Conservation (phyloP, 2,888 invertebrate genomes). For the Lasioglossum vierecki region DNA sequence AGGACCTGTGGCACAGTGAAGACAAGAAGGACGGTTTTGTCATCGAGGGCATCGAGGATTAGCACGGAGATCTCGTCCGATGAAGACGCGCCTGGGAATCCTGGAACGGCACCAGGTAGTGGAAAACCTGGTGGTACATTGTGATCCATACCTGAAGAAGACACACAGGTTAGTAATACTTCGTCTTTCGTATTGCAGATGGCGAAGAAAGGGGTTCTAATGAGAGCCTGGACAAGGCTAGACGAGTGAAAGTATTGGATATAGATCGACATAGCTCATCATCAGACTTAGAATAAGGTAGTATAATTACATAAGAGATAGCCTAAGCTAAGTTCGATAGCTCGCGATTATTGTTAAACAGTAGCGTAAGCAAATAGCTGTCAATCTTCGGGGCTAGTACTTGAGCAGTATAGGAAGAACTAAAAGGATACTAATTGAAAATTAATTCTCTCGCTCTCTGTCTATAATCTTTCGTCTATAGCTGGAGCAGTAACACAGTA, state of each 20-base stretch:
- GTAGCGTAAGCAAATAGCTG: neutral
- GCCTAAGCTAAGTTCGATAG: neutral
- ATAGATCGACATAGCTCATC: neutral
- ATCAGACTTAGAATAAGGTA: neutral
- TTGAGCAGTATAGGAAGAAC: neutral
- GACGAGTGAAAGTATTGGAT: neutral
- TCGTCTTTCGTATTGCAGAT: neutral
- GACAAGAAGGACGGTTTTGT: conserved; percentile 91
- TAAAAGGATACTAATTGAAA: neutral
- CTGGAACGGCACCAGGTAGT: conserved; percentile 65
- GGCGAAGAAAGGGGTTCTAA: neutral
- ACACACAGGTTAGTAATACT: neutral
- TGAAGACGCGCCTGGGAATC: conserved; percentile 68
- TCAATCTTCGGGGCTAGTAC: neutral
- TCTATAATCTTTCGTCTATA: too few species aligned
- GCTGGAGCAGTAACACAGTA: neutral
- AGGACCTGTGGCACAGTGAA: conserved; percentile 93
- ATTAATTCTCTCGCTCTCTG: neutral
- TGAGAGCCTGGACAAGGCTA: neutral
- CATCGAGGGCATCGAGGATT: conserved; percentile 90
- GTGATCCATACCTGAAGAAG: conserved; percentile 74
- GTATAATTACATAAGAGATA: neutral
- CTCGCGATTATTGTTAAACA: neutral
- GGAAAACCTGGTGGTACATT: conserved; percentile 77
- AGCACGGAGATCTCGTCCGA: conserved; percentile 86